Evolutionary conservation across 2,888 invertebrate species (phyloP).

Genomic region (Silvanus unidentatus): DNA sequence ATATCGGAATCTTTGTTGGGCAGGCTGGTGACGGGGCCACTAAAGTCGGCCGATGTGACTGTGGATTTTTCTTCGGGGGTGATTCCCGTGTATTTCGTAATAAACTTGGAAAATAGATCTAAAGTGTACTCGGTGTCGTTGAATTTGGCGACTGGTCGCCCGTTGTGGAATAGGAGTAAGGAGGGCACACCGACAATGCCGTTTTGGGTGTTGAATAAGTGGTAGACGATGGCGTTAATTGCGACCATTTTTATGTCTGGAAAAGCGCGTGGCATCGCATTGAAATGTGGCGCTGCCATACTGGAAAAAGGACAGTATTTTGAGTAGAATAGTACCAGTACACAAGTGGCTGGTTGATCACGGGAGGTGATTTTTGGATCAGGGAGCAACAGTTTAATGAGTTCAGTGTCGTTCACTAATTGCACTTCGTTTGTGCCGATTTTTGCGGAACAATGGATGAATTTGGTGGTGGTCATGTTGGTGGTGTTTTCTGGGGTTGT

Average conservation of each 20-base stretch:
- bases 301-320: constrained; percentile 87
- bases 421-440: constrained; percentile 47
- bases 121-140: constrained; percentile 77
- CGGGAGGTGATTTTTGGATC: constrained; percentile 61
- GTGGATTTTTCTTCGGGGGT: constrained; percentile 56
- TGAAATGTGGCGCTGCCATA: constrained; percentile 82
- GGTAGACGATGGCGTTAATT: constrained; percentile 79
- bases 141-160: constrained; percentile 76
- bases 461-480: constrained; percentile 30
- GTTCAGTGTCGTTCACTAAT: constrained; percentile 65
- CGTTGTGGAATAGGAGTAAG: constrained; percentile 83
- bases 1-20: constrained; percentile 74
- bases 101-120: constrained; percentile 71
- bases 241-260: constrained; percentile 83
- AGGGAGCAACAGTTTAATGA: constrained; percentile 60
- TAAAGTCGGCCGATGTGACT: constrained; percentile 69
- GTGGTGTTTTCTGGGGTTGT: neutral
- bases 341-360: constrained; percentile 60
- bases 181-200: constrained; percentile 89
- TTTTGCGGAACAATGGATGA: constrained; percentile 36
- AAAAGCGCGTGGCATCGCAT: constrained; percentile 82
- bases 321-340: constrained; percentile 83
- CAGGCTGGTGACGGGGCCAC: constrained; percentile 75
- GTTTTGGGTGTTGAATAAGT: constrained; percentile 82
- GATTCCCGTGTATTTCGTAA: constrained; percentile 69